A percentile compares a stretch with the other conserved stretches of the same genome.
Conservation (phyloP, 92 coral and sea anemone species). For the Micromussa lordhowensis region DNA sequence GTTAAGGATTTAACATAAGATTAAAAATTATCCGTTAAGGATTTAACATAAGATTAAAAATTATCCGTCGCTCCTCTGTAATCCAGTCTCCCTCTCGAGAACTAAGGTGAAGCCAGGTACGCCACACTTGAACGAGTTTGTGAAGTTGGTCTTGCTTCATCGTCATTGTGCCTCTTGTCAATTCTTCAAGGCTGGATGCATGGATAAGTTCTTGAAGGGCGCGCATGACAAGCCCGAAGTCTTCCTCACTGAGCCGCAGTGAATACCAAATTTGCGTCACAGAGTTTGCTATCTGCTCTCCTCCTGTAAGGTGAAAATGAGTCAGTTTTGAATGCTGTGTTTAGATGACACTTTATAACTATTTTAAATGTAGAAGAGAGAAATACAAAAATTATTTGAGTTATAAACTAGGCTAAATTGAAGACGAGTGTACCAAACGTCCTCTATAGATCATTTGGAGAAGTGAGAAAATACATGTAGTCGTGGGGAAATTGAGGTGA, state of each 20-base stretch:
- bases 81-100: slow-evolving; percentile 40
- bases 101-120: slow-evolving; percentile 56
- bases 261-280: slow-evolving; percentile 83
- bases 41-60: too few species aligned
- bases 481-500: too few species aligned
- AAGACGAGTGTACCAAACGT: too few species aligned
- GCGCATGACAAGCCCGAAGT: slow-evolving; percentile 31
- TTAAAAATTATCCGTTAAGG: too few species aligned
- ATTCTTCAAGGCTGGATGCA: slow-evolving; percentile 34
- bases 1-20: too few species aligned
- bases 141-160: slow-evolving; percentile 44
- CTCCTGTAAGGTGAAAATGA: slow-evolving; percentile 10
- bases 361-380: too few species aligned
- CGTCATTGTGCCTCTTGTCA: slow-evolving; percentile 59
- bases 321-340: background rate
- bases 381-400: too few species aligned
- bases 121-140: slow-evolving; percentile 63
- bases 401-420: too few species aligned
- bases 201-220: slow-evolving; percentile 53
- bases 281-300: slow-evolving; percentile 38
- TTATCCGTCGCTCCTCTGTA: slow-evolving; percentile 31
- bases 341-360: too few species aligned
- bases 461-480: too few species aligned
- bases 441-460: too few species aligned
- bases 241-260: slow-evolving; percentile 37